phyloP scores from a whole-genome alignment of 1,140 invertebrate genomes.

The Daktulosphaira vitifoliae region DNA sequence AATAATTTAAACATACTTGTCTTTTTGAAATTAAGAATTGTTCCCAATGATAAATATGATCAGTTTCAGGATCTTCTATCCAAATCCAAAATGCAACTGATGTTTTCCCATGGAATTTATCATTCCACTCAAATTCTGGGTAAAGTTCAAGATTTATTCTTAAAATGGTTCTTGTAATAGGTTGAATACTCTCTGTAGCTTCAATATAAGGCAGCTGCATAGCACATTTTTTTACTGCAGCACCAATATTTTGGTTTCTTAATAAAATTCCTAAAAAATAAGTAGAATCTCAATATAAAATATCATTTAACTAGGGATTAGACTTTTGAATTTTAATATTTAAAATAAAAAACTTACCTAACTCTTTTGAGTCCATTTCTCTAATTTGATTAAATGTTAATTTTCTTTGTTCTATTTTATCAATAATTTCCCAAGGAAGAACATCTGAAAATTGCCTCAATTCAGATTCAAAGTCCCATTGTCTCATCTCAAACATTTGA shows the following conservation, averaged over 20 bases:
- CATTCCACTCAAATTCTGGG: conserved; percentile 86
- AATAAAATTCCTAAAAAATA: conserved; percentile 56
- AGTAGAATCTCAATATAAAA: conserved; percentile 32
- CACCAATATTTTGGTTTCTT: conserved; percentile 65
- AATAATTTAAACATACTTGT: conserved; percentile 52
- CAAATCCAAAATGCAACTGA: conserved; percentile 94
- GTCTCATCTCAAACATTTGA: conserved; percentile 81
- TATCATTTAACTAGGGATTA: neutral
- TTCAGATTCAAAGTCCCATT: conserved; percentile 82
- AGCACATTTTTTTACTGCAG: conserved; percentile 72
- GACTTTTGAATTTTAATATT: neutral
- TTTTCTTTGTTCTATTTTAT: conserved; percentile 69
- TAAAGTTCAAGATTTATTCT: conserved; percentile 73
- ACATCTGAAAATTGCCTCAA: conserved; percentile 67
- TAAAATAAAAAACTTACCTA: conserved; percentile 50
- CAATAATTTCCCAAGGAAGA: conserved; percentile 59
- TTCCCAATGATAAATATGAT: conserved; percentile 94
- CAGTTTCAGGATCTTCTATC: conserved; percentile 90
- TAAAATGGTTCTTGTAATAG: conserved; percentile 88
- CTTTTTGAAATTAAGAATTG: conserved; percentile 81
- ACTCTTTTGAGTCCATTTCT: conserved; percentile 79
- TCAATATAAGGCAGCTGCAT: conserved; percentile 75
- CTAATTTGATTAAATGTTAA: conserved; percentile 65
- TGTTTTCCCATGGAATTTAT: conserved; percentile 75
- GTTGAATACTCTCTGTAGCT: conserved; percentile 77